Conservation (phyloP, 1,140 invertebrate genomes). For the Helicoverpa armigera region DNA sequence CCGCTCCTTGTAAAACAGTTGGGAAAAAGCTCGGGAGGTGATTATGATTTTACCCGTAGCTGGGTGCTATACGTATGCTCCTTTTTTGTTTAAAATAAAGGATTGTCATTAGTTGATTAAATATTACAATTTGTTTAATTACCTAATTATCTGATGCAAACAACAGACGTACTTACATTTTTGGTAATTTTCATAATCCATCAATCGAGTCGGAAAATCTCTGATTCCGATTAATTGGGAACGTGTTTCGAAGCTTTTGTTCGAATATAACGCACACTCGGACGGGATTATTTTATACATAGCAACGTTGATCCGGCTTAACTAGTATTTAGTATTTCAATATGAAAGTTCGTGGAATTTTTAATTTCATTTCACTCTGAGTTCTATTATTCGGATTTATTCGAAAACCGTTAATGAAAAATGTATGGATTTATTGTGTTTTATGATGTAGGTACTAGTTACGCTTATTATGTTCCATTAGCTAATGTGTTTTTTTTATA, state of each 20-base stretch:
- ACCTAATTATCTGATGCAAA: too few relatives aligned
- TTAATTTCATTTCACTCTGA: neutral
- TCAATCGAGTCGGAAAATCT: neutral
- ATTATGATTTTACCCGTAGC: too few relatives aligned
- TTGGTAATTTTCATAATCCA: neutral
- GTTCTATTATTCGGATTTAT: slow-evolving; percentile 5
- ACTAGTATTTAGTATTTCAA: slow-evolving; percentile 29
- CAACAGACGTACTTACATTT: neutral
- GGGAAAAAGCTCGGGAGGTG: too few relatives aligned
- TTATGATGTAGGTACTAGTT: neutral
- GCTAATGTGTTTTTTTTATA: too few relatives aligned
- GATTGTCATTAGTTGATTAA: too few relatives aligned
- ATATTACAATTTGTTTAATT: too few relatives aligned
- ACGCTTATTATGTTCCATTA: too few relatives aligned
- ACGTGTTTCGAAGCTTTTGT: slow-evolving; percentile 1
- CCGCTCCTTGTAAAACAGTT: too few relatives aligned
- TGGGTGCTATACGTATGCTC: too few relatives aligned
- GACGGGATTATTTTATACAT: slow-evolving; percentile 15
- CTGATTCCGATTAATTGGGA: slow-evolving; percentile 1
- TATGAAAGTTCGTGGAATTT: slow-evolving; percentile 1
- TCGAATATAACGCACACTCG: neutral
- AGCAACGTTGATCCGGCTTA: slow-evolving; percentile 20
- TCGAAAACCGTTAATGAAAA: neutral
- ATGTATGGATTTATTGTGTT: neutral
- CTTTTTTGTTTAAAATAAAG: too few relatives aligned